Conservation (phyloP, 2,888 invertebrate species). For the Acrobasis consociella region DNA sequence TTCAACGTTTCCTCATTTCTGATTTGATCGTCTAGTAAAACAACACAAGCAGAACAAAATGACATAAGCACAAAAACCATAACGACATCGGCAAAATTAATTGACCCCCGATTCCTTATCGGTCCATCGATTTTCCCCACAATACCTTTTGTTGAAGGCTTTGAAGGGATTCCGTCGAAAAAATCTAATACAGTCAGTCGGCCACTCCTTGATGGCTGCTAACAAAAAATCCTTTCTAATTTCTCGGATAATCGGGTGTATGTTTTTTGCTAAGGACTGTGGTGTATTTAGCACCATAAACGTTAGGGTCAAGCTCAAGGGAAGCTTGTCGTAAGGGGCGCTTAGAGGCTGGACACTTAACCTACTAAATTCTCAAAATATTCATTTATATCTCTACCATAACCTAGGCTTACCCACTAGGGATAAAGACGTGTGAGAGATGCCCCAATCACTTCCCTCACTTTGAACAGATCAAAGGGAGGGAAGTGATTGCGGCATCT, state of each 20-base stretch:
- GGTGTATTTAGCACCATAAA: too few relatives aligned
- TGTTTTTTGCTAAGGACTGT: constrained; percentile 41
- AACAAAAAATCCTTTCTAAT: constrained; percentile 61
- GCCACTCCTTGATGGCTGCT: constrained; percentile 53
- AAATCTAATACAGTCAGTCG: constrained; percentile 48
- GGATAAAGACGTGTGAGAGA: too few relatives aligned
- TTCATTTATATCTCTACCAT: too few relatives aligned
- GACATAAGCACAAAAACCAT: background rate
- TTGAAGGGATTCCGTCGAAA: constrained; percentile 31
- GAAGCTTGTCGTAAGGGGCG: too few relatives aligned
- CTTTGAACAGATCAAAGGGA: too few relatives aligned
- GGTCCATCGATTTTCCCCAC: constrained; percentile 31
- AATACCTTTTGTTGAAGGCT: constrained; percentile 35
- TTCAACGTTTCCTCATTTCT: background rate
- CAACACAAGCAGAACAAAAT: background rate
- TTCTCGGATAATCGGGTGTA: constrained; percentile 51
- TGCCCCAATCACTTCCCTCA: too few relatives aligned
- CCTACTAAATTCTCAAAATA: too few relatives aligned
- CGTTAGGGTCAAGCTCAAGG: too few relatives aligned
- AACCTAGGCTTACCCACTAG: too few relatives aligned
- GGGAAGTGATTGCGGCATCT: too few relatives aligned
- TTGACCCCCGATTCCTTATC: constrained; percentile 19
- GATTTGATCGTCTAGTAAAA: background rate
- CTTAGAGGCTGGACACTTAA: too few relatives aligned
- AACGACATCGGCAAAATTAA: constrained; percentile 14